Conservation (phyloP, 2,113 vertebrate genomes). For the Ovis aries region DNA sequence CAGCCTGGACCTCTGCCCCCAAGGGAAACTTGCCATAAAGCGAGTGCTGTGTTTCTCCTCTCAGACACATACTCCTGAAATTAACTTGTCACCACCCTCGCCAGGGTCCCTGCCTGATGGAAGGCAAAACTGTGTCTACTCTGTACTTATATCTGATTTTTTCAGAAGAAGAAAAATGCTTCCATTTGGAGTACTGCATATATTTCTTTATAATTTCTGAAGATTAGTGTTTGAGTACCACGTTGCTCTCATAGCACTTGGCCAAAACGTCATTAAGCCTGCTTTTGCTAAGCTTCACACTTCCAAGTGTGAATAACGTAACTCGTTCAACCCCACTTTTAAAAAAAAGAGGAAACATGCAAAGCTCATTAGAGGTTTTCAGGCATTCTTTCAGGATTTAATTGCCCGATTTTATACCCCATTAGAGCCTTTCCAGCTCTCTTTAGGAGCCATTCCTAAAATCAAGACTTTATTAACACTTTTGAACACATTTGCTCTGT, state of each 20-base stretch:
- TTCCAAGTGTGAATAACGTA: constrained; percentile 56
- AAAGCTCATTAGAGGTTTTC: constrained; percentile 59
- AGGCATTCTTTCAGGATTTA: constrained; percentile 56
- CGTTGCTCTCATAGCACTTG: background rate
- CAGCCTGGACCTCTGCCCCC: constrained; percentile 34
- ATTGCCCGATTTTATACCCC: constrained; percentile 47
- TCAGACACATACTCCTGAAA: constrained; percentile 46
- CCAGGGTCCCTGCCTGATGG: background rate
- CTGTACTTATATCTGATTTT: background rate
- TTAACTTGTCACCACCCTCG: constrained; percentile 45
- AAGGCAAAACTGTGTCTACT: background rate
- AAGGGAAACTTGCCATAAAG: constrained; percentile 43
- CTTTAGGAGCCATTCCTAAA: constrained; percentile 42
- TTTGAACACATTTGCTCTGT: constrained; percentile 7
- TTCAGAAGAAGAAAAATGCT: background rate
- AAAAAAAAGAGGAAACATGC: constrained; percentile 54
- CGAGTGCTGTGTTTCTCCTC: constrained; percentile 45
- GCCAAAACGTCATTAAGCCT: constrained; percentile 34
- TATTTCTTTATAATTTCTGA: constrained; percentile 37
- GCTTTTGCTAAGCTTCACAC: constrained; percentile 53
- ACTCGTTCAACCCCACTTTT: constrained; percentile 44
- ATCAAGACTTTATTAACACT: constrained; percentile 17
- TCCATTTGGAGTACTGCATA: background rate
- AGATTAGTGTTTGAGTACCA: constrained; percentile 18
- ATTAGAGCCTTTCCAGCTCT: constrained; percentile 15